Percentiles rank a stretch among this genome's conserved stretches.
Conservation (phyloP, 2,797 vertebrate species). For the Varecia variegata region DNA sequence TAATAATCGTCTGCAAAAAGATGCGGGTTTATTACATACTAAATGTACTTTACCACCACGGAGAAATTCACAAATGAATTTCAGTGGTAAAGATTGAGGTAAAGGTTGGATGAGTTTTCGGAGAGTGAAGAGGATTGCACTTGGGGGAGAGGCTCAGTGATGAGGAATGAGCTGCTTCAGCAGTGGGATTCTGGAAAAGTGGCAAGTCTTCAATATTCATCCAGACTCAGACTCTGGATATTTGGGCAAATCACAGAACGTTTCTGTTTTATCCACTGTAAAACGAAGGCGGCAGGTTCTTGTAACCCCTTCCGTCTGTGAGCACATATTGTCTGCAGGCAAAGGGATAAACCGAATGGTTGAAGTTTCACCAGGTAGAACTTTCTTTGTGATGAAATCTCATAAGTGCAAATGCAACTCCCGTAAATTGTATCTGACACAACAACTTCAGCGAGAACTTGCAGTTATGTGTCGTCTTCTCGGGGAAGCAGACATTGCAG, state of each 20-base stretch:
- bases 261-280: neutral
- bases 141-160: neutral
- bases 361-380: neutral
- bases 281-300: neutral
- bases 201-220: neutral
- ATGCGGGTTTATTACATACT: neutral
- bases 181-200: neutral
- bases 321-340: neutral
- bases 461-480: neutral
- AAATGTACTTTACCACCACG: neutral
- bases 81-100: neutral
- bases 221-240: neutral
- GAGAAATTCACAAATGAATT: constrained; percentile 20
- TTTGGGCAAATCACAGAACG: neutral
- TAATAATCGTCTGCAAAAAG: neutral
- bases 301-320: neutral
- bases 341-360: neutral
- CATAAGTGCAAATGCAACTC: neutral
- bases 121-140: neutral
- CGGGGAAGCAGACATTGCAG: neutral
- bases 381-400: neutral
- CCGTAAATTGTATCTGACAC: neutral
- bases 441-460: neutral
- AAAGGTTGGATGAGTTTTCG: neutral
- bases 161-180: neutral